Evolutionary conservation across 2,113 vertebrate species (phyloP).

Genomic region (crab-eating macaque (Macaca fascicularis)): DNA sequence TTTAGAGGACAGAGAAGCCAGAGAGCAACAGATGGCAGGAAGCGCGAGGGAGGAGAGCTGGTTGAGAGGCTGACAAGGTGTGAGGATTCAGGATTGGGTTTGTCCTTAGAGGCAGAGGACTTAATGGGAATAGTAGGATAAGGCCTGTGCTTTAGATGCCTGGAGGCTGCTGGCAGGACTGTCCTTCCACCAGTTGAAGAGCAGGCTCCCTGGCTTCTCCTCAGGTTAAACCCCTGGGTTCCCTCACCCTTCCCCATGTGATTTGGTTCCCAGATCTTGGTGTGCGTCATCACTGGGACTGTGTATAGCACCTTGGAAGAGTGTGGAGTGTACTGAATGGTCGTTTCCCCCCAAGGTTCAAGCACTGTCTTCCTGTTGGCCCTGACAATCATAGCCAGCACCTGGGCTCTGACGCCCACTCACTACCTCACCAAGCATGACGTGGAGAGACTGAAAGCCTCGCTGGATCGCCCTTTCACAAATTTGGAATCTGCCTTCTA

Average conservation of each 20-base stretch:
- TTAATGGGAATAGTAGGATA: neutral
- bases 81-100: neutral
- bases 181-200: neutral
- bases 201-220: neutral
- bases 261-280: neutral
- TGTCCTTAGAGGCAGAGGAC: neutral
- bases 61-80: neutral
- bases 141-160: neutral
- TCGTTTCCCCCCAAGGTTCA: constrained; percentile 81
- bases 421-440: constrained; percentile 92
- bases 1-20: neutral
- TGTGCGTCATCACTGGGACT: neutral
- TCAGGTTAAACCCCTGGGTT: neutral
- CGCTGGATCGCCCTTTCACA: constrained; percentile 87
- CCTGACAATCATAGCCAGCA: constrained; percentile 81
- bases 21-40: neutral
- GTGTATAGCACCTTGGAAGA: neutral
- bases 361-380: constrained; percentile 83
- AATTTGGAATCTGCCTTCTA: constrained; percentile 92
- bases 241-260: neutral
- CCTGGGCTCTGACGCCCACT: constrained; percentile 88
- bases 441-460: constrained; percentile 89
- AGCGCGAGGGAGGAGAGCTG: neutral
- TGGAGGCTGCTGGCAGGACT: neutral
- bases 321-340: neutral